phyloP scores from a whole-genome alignment of 2,888 invertebrate genomes.

The Chromoteleia sp. region DNA sequence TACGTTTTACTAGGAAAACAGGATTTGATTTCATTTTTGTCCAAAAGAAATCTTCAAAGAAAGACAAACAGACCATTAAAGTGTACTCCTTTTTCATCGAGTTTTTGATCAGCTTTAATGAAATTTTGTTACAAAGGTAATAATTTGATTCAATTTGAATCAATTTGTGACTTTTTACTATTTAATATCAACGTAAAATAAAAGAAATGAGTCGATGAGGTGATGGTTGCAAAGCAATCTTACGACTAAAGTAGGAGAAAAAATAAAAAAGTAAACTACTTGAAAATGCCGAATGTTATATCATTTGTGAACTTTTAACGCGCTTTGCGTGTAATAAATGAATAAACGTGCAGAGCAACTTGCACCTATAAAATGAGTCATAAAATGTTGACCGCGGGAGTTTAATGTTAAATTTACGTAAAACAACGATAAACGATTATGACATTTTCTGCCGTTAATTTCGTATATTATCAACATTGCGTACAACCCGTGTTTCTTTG shows the following conservation, averaged over 20 bases:
- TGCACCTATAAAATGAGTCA: not conserved
- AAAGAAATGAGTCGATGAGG: slow-evolving; percentile 34
- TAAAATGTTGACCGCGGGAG: not conserved
- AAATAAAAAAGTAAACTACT: slow-evolving; percentile 10
- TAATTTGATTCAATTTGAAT: too few species aligned
- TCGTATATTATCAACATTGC: slow-evolving; percentile 25
- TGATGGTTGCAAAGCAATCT: slow-evolving; percentile 25
- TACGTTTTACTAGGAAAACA: too few species aligned
- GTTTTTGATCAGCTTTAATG: too few species aligned
- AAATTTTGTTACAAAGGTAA: too few species aligned
- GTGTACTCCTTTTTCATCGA: too few species aligned
- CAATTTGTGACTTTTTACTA: slow-evolving; percentile 12
- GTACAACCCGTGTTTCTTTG: not conserved
- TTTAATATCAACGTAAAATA: slow-evolving; percentile 10
- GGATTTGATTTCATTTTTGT: too few species aligned
- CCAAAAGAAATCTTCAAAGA: too few species aligned
- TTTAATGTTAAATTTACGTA: not conserved
- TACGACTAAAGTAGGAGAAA: slow-evolving; percentile 11
- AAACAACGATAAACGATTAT: not conserved
- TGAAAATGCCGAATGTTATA: slow-evolving; percentile 9
- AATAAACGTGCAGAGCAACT: not conserved
- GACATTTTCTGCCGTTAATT: slow-evolving; percentile 14
- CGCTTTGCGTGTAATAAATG: not conserved
- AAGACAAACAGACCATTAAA: too few species aligned
- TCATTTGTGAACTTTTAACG: slow-evolving; percentile 23